Evolutionary conservation across 2,888 invertebrate genomes (phyloP).

Genomic region (Dascillus cervinus): DNA sequence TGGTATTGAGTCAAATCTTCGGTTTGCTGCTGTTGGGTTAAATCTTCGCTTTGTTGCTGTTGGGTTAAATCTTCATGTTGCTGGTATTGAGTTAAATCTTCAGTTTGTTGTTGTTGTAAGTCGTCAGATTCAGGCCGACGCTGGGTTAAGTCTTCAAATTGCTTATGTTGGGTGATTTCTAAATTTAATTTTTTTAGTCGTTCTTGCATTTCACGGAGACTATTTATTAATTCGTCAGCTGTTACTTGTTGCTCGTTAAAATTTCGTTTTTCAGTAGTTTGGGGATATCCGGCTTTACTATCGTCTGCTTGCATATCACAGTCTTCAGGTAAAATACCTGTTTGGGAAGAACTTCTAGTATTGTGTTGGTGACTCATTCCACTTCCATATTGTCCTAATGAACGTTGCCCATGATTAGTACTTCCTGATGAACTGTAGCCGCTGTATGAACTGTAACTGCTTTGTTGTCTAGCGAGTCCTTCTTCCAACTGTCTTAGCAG

Average conservation of each 20-base stretch:
- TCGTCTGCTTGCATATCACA: conserved; percentile 17
- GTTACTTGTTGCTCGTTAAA: too few species aligned
- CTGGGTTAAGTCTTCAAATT: conserved; percentile 5
- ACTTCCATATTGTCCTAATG: too few species aligned
- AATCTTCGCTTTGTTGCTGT: conserved; percentile 12
- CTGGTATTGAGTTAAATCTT: conserved; percentile 26
- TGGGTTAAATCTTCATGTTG: conserved; percentile 16
- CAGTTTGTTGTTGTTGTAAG: conserved; percentile 21
- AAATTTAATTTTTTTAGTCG: not conserved
- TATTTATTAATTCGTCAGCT: too few species aligned
- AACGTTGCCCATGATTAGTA: conserved; percentile 6
- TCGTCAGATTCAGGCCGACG: conserved; percentile 14
- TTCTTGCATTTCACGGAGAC: too few species aligned
- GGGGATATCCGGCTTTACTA: conserved; percentile 3
- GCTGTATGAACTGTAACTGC: conserved; percentile 24
- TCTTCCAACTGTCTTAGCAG: conserved; percentile 34
- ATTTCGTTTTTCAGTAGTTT: not conserved
- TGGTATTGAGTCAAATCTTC: conserved; percentile 9
- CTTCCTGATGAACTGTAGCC: conserved; percentile 19
- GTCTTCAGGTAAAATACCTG: conserved; percentile 7
- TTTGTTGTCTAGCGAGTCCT: conserved; percentile 28
- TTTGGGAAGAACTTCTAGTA: conserved; percentile 1
- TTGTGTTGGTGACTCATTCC: too few species aligned
- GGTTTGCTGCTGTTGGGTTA: conserved; percentile 5
- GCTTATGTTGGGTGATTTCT: conserved; percentile 4